Evolutionary conservation across 2,113 vertebrate genomes (phyloP).

Genomic region (Rhadina sibilatrix): DNA sequence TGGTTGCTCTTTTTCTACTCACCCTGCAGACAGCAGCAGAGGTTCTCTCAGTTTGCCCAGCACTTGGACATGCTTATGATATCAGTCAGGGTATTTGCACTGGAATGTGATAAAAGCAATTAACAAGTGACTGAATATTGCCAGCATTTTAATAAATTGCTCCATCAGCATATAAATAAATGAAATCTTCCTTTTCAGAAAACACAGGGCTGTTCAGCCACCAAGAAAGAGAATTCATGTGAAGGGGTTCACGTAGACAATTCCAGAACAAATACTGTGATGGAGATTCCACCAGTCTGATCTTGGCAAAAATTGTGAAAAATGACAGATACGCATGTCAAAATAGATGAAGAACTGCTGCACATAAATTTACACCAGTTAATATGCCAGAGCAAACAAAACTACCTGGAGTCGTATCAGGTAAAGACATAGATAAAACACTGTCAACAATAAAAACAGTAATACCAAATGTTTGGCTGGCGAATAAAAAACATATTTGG

Average conservation of each 20-base stretch:
- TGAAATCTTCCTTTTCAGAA: neutral
- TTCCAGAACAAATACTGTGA: slow-evolving; percentile 19
- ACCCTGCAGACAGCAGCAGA: neutral
- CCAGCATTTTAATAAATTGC: neutral
- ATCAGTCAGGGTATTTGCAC: neutral
- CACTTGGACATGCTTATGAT: neutral
- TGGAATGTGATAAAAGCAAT: neutral
- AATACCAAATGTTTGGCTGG: slow-evolving; percentile 21
- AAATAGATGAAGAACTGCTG: slow-evolving; percentile 50
- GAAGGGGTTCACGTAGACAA: slow-evolving; percentile 7
- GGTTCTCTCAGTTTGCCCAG: neutral
- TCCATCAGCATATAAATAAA: neutral
- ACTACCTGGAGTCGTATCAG: slow-evolving; percentile 32
- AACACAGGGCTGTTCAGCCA: neutral
- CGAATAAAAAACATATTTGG: neutral
- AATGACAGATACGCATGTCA: slow-evolving; percentile 52
- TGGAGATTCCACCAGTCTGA: slow-evolving; percentile 1
- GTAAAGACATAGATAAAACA: slow-evolving; percentile 56
- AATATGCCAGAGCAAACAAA: slow-evolving; percentile 52
- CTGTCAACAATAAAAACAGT: slow-evolving; percentile 46
- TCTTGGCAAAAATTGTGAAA: slow-evolving; percentile 51
- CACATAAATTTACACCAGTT: slow-evolving; percentile 25
- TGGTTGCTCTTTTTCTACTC: neutral
- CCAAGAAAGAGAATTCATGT: neutral
- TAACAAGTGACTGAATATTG: neutral